Evolutionary conservation across 2,113 vertebrate species (phyloP).

Genomic region (Vulpes lagopus): DNA sequence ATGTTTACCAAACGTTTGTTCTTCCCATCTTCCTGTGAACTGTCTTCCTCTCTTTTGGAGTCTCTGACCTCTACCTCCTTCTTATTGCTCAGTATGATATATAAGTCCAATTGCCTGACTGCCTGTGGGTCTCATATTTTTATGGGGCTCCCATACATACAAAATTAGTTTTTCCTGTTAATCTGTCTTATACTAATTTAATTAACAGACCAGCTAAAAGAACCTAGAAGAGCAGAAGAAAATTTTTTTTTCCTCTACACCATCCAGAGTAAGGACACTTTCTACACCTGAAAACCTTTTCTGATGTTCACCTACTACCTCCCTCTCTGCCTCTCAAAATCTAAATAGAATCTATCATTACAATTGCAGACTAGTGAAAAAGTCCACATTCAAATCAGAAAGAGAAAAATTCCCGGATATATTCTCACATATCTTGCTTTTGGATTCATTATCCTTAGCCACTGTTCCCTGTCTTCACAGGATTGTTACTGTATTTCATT

Average conservation of each 20-base stretch:
- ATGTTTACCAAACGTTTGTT: not conserved
- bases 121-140: not conserved
- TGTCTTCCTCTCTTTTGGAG: not conserved
- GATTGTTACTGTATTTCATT: not conserved
- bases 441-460: not conserved
- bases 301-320: not conserved
- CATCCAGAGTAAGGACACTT: not conserved
- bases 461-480: not conserved
- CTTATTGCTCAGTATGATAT: not conserved
- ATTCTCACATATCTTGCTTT: not conserved
- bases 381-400: not conserved
- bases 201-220: not conserved
- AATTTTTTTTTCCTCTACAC: not conserved
- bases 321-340: not conserved
- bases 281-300: not conserved
- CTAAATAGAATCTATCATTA: not conserved
- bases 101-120: not conserved
- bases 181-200: not conserved
- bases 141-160: not conserved
- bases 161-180: not conserved
- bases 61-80: not conserved
- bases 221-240: not conserved
- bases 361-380: not conserved
- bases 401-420: not conserved
- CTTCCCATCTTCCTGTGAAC: not conserved